Percentiles rank a stretch among this genome's conserved stretches.
Conservation (phyloP, 2,888 invertebrate genomes). For the Drosophila mimica region DNA sequence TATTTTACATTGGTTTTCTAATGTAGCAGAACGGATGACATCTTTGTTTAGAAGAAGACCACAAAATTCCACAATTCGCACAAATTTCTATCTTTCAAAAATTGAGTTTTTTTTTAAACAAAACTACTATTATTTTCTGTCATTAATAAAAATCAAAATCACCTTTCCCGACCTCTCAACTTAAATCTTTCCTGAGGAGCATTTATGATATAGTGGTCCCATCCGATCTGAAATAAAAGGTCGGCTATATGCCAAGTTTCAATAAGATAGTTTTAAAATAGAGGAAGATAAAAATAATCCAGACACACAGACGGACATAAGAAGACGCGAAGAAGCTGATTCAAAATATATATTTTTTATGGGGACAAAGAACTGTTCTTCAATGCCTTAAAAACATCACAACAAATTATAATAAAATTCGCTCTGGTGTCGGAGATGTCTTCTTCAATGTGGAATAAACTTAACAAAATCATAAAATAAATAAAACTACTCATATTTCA, state of each 20-base stretch:
- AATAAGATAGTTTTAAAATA: not conserved
- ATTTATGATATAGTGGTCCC: not conserved
- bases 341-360: not conserved
- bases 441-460: not conserved
- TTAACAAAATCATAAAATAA: not conserved
- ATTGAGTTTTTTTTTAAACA: not conserved
- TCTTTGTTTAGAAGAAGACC: not conserved
- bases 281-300: not conserved
- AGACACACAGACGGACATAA: not conserved
- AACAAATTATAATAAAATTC: not conserved
- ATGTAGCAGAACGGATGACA: not conserved
- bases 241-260: not conserved
- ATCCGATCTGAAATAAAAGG: not conserved
- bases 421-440: not conserved
- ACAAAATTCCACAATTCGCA: too few species aligned
- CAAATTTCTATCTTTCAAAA: not conserved
- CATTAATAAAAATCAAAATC: not conserved
- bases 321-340: not conserved
- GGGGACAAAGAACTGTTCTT: not conserved
- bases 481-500: not conserved
- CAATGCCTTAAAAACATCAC: not conserved
- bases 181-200: not conserved
- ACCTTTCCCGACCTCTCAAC: accelerated
- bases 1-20: not conserved
- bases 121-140: not conserved